phyloP scores from a whole-genome alignment of 2,113 vertebrate genomes.

The Salvelinus fontinalis region DNA sequence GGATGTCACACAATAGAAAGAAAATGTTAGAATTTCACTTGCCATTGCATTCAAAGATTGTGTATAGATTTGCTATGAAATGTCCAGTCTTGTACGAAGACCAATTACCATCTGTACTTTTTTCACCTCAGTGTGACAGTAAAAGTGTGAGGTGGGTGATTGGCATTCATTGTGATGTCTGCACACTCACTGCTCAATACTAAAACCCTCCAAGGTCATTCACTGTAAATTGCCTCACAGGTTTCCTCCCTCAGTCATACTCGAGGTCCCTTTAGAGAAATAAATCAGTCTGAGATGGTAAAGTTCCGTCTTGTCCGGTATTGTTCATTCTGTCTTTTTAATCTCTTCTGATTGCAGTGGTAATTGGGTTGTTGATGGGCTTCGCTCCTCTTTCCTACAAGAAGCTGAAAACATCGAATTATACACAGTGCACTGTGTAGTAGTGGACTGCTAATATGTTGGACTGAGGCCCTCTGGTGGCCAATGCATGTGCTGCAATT shows the following conservation, averaged over 20 bases:
- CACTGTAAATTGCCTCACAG: conserved; percentile 30
- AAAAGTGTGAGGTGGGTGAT: neutral
- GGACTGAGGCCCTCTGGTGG: conserved; percentile 58
- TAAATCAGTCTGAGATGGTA: conserved; percentile 38
- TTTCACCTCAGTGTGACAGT: neutral
- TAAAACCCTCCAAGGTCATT: conserved; percentile 31
- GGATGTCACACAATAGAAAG: too few species aligned
- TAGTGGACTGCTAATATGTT: conserved; percentile 35
- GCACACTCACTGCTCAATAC: conserved; percentile 18
- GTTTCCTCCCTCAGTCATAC: conserved; percentile 24
- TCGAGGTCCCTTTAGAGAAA: conserved; percentile 38
- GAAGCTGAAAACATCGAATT: conserved; percentile 6
- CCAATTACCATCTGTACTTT: neutral
- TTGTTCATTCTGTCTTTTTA: conserved; percentile 44
- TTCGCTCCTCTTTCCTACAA: conserved; percentile 6
- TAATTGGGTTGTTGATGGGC: conserved; percentile 43
- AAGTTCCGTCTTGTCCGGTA: conserved; percentile 46
- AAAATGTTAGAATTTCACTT: too few species aligned
- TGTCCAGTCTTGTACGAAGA: neutral
- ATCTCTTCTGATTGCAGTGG: conserved; percentile 32
- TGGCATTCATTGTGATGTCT: conserved; percentile 25
- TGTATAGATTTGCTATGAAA: too few species aligned
- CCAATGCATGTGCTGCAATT: neutral
- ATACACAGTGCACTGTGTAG: conserved; percentile 13
- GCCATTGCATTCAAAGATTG: too few species aligned